Base-by-base conservation (phyloP, 2,888 invertebrate genomes). In the Tyria jacobaeae region DNA sequence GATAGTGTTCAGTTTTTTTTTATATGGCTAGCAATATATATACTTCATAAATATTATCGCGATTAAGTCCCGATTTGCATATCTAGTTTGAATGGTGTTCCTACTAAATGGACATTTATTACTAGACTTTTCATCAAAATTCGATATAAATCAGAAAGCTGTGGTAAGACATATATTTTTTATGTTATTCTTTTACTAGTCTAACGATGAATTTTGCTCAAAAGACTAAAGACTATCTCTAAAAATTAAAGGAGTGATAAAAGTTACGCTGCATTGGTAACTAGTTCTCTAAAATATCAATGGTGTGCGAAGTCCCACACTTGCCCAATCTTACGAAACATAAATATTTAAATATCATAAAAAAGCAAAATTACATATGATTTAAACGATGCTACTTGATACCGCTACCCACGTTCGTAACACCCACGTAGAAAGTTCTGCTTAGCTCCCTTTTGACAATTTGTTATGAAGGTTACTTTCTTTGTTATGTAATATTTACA, bases 311-410 rank as follows among this genome's bases (percentile, higher is more conserved):
- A 64, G 58, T 52, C 52, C 53, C 47, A 58, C 57, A 58, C 57
- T 54, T 49, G 56, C 10, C 27, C 31, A 15, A 51, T 68, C 64
- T 83, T 81, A 79, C 73, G 80, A 79, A 83, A 79, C 79, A 79
- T 71, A 71, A 78, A 77, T 75, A 75, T 78, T 78, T 74, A 66
- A 53, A 66, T 67, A 69, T 69, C 70, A 69, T 70, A 73, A 66
- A 76, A 71, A 75, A 72, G 65, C 64, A 68, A 66, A 66, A 72
- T 70, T 70, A 67, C 63, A 65, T 64, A 60, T 76, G 74, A 76
- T 76, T 71, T 76, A 74, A 74, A 70, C 61, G 70, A 74, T 76
- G 76, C 74, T 76, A 76, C 73, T 63, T 72, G 76, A 76, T 76
- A 76, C 69, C 57, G 50, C 65, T 44, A 53, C 74, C 76, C 70